Base-by-base conservation (phyloP, 2,113 vertebrate genomes). In the Xiphophorus hellerii region DNA sequence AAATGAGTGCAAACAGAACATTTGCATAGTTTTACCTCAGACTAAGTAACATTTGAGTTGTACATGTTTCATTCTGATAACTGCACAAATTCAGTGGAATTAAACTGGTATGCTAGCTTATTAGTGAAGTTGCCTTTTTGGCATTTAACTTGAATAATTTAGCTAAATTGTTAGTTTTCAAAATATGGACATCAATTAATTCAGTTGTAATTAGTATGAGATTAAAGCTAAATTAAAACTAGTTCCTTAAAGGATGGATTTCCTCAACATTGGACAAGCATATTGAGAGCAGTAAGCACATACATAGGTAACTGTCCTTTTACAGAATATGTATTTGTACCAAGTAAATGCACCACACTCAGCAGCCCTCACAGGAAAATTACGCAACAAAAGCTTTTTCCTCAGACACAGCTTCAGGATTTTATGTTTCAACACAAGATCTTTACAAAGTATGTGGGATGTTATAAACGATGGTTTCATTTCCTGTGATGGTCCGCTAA, bases 391-490 rank as follows among this genome's bases (percentile, higher is more conserved):
- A 27, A 39, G 51, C n/a, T 66, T 60, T 42, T 60, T 54, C 74
- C 62, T 67, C 66, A 10, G 3, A 44, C 67, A 73, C 39, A 20
- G 61, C n/a, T 12, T 61, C 39, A 69, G 76, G 54, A 71, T 54
- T 71, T 78, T 79, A 72, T 67, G 39, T 80, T 87, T 79, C 33
- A 67, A 71, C 30, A 3, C 54, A 77, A 78, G 31, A 39, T 65
- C 83, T 78, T 82, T 77, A 82, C 77, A 20, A 81, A 83, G 79
- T 33, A 69, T 72, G 69, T 72, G 22, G 39, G 69, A 61, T 51
- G 74, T 71, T 76, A 76, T 71, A 84, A 66, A 58, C 51, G 58
- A 78, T 76, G 77, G 33, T 71, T 80, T 84, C 33, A 69, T 84
- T 83, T 83, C 31, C 79, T 71, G 9, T 54, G 61, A 80, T 42